A percentile compares a stretch with the other conserved stretches of the same genome.
Evolutionary conservation across 2,113 vertebrate genomes (phyloP).

Genomic region (Phrynocephalus versicolor): DNA sequence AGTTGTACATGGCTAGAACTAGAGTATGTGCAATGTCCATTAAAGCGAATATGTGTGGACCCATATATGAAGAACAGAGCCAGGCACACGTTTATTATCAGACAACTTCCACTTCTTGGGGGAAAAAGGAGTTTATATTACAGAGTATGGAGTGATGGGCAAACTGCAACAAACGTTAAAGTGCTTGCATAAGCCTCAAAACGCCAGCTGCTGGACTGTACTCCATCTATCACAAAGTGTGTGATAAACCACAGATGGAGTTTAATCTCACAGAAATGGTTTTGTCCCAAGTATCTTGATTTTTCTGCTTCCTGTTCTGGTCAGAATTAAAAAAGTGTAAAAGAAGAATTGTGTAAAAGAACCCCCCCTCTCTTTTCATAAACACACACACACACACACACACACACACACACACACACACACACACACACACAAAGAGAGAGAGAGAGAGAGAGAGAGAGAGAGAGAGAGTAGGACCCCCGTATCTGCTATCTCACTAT

Average conservation of each 20-base stretch:
- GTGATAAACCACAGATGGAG: constrained; percentile 60
- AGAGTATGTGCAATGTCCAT: neutral
- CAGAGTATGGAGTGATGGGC: constrained; percentile 34
- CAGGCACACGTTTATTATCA: constrained; percentile 37
- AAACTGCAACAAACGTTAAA: constrained; percentile 43
- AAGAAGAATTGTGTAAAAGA: neutral
- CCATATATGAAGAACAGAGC: constrained; percentile 18
- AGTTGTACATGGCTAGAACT: neutral
- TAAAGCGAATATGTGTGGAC: constrained; percentile 11
- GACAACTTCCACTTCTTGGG: constrained; percentile 11
- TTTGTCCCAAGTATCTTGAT: constrained; percentile 41
- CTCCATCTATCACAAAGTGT: constrained; percentile 48
- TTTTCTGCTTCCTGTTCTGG: constrained; percentile 49
- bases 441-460: too few relatives aligned
- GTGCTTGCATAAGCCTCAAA: constrained; percentile 49
- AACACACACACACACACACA: too few relatives aligned
- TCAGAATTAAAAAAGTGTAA: constrained; percentile 25
- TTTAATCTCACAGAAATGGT: constrained; percentile 50
- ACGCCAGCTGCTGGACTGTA: constrained; percentile 51
- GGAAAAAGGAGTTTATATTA: constrained; percentile 49
- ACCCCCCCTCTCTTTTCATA: too few relatives aligned
- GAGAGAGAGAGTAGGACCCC: too few relatives aligned
- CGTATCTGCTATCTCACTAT: too few relatives aligned
- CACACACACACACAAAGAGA: too few relatives aligned
- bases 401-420: too few relatives aligned